Evolutionary conservation across 2,888 invertebrate species (phyloP), one percentile per base, ranked within the genome.

Genomic region (Hylaea fasciaria): DNA sequence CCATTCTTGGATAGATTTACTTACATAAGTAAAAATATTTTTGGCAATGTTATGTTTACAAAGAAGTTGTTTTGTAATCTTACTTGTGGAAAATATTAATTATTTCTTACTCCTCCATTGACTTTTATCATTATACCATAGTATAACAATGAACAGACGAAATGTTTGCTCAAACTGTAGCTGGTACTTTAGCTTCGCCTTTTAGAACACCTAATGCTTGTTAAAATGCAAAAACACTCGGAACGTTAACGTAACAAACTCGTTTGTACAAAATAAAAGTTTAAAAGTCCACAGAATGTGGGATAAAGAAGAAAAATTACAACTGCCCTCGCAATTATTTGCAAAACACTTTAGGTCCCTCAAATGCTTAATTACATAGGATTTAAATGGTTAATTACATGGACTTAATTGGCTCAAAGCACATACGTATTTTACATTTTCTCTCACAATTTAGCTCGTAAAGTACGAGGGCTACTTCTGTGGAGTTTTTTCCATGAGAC

Each of bases 311-410:
- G 71, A 73, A 68, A 73, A 71, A 77, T 72, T 64, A 69, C 70
- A 65, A 69, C 65, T 66, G 44, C 64, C 70, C 70, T 69, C 75
- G 65, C 69, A 73, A 72, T 71, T 77, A 70, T 78, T 76, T 69
- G 68, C 65, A 68, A 74, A 78, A 72, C 70, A 74, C 77, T 81
- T 77, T 68, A 65, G 66, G 66, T 68, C 58, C 68, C 60, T n/a
- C 68, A 73, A 68, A 72, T 67, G 62, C 52, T 57, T 62, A 57
- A 62, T 62, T 52, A 62, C 40, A 29, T 52, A 54, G 60, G 69
- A 69, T 72, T 69, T 66, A 67, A 73, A 71, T 72, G 73, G 68
- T 72, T 75, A 75, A 75, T 78, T 77, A 74, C 74, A 60, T 22
- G 54, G 68, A 65, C 73, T 77, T 76, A 72, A 71, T 70, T 71